phyloP scores from a whole-genome alignment of 2,888 invertebrate species.

The Drosophila stalkeri region DNA sequence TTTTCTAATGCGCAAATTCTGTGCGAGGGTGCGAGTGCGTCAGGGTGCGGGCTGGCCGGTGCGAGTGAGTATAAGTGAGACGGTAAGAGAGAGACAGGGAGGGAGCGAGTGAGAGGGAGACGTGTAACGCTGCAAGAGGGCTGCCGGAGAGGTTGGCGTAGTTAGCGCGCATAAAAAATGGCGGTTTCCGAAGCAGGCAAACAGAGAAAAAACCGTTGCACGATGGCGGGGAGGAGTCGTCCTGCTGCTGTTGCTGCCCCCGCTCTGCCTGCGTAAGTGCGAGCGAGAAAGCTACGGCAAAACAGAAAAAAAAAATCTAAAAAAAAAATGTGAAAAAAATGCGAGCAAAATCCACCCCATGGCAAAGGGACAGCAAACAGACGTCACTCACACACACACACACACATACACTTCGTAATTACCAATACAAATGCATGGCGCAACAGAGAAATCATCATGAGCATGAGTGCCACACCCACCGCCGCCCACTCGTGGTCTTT shows the following conservation, averaged over 20 bases:
- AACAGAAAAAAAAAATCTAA: conserved; percentile 41
- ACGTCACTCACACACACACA: conserved; percentile 52
- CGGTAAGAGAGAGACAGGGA: conserved; percentile 10
- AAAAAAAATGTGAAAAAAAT: conserved; percentile 56
- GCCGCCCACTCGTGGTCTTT: conserved; percentile 20
- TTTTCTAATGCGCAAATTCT: conserved; percentile 67
- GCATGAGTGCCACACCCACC: conserved; percentile 18
- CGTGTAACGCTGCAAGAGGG: not conserved
- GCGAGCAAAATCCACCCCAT: conserved; percentile 69
- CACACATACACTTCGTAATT: conserved; percentile 57
- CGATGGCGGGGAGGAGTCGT: conserved; percentile 13
- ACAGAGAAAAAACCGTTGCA: conserved; percentile 46
- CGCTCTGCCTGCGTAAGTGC: conserved; percentile 25
- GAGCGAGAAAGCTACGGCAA: conserved; percentile 34
- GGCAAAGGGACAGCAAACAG: conserved; percentile 72
- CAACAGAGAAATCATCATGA: conserved; percentile 60
- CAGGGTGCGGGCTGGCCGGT: conserved; percentile 24
- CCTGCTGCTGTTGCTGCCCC: conserved; percentile 15
- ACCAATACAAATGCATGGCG: conserved; percentile 71
- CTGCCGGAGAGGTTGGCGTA: conserved; percentile 52
- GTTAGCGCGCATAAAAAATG: conserved; percentile 76
- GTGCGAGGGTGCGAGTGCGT: conserved; percentile 34
- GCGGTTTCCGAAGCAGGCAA: conserved; percentile 79
- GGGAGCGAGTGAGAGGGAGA: not conserved
- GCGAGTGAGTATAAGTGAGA: not conserved